Percentiles rank a stretch among this genome's conserved stretches.
phyloP scores from a whole-genome alignment of 2,113 vertebrate genomes.

The Galeopterus variegatus region DNA sequence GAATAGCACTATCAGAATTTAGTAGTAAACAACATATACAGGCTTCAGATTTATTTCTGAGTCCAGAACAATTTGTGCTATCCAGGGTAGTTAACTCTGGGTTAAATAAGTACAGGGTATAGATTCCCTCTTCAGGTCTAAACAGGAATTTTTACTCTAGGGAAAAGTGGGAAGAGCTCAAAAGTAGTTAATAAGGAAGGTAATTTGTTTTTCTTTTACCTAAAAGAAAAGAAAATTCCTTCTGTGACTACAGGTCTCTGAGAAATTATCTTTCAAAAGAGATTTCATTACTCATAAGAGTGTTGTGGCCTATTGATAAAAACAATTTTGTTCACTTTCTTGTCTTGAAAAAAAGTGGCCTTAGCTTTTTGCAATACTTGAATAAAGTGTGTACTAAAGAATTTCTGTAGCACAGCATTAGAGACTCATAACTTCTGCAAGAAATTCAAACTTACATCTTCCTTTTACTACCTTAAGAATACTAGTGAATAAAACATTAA shows the following conservation, averaged over 20 bases:
- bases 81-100: constrained; percentile 71
- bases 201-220: constrained; percentile 74
- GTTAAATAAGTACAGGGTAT: constrained; percentile 75
- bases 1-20: constrained; percentile 81
- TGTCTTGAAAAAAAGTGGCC: constrained; percentile 92
- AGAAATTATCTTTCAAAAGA: constrained; percentile 84
- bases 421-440: constrained; percentile 87
- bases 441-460: constrained; percentile 87
- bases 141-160: constrained; percentile 80
- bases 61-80: constrained; percentile 76
- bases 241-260: constrained; percentile 83
- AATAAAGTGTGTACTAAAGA: constrained; percentile 90
- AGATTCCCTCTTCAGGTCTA: constrained; percentile 80
- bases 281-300: constrained; percentile 83
- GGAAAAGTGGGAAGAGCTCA: constrained; percentile 84
- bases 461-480: constrained; percentile 89
- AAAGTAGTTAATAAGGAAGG: constrained; percentile 77
- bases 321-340: constrained; percentile 88
- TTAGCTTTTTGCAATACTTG: constrained; percentile 95
- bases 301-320: constrained; percentile 86
- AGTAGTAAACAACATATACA: constrained; percentile 75
- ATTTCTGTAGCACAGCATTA: constrained; percentile 89
- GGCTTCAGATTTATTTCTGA: constrained; percentile 79
- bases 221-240: constrained; percentile 80
- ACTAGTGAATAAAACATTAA: constrained; percentile 87